Conservation (phyloP, 2,888 invertebrate genomes). For the Bugula neritina region DNA sequence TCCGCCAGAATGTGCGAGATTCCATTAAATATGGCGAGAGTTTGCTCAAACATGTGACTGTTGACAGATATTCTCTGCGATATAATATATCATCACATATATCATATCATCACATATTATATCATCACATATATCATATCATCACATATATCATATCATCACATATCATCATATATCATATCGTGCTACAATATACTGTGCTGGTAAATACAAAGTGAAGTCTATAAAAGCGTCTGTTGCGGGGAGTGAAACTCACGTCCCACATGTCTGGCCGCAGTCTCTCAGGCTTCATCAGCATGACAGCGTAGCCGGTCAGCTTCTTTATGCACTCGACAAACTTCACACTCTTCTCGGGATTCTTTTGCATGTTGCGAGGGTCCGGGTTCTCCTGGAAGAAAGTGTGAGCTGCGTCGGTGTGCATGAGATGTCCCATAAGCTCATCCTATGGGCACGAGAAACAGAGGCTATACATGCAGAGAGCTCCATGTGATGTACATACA, state of each 20-base stretch:
- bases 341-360: background rate
- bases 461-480: too few species aligned
- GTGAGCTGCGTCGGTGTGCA: background rate
- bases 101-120: too few species aligned
- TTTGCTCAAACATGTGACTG: background rate
- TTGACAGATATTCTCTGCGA: background rate
- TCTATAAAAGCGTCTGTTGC: too few species aligned
- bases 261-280: background rate
- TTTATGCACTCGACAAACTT: conserved; percentile 8
- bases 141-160: too few species aligned
- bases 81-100: too few species aligned
- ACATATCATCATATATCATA: too few species aligned
- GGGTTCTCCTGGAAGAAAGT: background rate
- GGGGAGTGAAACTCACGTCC: background rate
- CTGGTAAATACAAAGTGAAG: too few species aligned
- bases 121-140: too few species aligned
- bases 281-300: background rate
- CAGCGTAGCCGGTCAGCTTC: background rate
- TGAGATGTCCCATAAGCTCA: background rate
- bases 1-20: background rate
- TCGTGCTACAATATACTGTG: too few species aligned
- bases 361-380: background rate
- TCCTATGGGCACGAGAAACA: too few species aligned
- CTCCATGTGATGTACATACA: too few species aligned
- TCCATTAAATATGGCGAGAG: background rate